phyloP scores from a whole-genome alignment of 2,888 invertebrate genomes.

The Drosophila affinis region DNA sequence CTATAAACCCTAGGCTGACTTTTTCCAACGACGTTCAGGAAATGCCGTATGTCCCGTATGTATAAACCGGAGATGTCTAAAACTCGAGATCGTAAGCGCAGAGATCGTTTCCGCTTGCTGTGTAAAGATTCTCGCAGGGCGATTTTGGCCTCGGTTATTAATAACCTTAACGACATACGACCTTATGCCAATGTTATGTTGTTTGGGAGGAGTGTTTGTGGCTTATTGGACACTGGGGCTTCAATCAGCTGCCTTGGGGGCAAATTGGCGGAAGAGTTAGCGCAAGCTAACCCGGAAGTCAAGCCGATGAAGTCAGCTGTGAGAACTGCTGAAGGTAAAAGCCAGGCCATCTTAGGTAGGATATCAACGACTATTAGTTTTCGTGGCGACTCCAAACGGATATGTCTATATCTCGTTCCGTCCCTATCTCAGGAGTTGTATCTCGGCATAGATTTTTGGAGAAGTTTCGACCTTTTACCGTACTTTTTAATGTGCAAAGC shows the following conservation, averaged over 20 bases:
- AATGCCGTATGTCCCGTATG: too few relatives aligned
- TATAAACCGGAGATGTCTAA: too few relatives aligned
- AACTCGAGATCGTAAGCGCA: too few relatives aligned
- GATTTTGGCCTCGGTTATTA: constrained; percentile 61
- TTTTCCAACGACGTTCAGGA: too few relatives aligned
- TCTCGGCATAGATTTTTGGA: constrained; percentile 1
- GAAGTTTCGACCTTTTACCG: not conserved
- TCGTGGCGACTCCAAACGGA: not conserved
- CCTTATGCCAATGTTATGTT: not conserved
- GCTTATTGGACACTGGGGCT: not conserved
- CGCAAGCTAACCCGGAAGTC: too few relatives aligned
- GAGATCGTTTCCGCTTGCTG: too few relatives aligned
- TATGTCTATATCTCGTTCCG: not conserved
- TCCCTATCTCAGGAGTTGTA: constrained; percentile 1
- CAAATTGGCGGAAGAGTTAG: too few relatives aligned
- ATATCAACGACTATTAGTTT: not conserved
- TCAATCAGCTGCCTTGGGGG: too few relatives aligned
- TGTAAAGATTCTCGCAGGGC: constrained; percentile 27
- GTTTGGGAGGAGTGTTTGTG: not conserved
- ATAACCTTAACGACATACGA: not conserved
- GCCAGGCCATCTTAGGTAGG: not conserved
- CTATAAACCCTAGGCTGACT: too few relatives aligned
- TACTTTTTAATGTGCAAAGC: not conserved
- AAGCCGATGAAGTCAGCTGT: too few relatives aligned
- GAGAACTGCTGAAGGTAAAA: too few relatives aligned